These are phyloP conservation scores for Paralinhomoeus sp. DNA, from an alignment of 2,888 invertebrate species.

Conservation along the genomic window DNA sequence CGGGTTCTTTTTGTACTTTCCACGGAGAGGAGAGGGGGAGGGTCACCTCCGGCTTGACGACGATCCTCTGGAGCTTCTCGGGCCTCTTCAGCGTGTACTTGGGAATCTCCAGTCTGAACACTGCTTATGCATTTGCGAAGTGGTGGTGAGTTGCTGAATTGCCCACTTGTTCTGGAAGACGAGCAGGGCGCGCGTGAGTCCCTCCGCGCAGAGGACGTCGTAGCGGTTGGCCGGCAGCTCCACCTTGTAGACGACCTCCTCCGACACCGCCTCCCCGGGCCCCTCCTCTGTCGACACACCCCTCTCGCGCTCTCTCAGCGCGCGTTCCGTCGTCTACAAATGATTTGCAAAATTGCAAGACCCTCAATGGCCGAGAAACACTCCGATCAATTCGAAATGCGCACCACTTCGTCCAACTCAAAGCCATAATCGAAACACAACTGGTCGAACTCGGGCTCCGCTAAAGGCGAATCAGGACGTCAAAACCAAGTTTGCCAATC, in stretches of 20 bases:
- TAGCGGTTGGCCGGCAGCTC: conserved; percentile 95
- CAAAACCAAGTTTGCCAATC: too few relatives aligned
- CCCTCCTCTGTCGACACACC: conserved; percentile 40
- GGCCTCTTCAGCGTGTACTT: conserved; percentile 38
- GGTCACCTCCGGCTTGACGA: conserved; percentile 29
- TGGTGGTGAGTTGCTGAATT: too few relatives aligned
- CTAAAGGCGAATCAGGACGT: too few relatives aligned
- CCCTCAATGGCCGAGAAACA: too few relatives aligned
- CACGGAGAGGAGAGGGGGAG: too few relatives aligned
- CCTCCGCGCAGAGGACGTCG: conserved; percentile 83
- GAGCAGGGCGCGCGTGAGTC: conserved; percentile 56
- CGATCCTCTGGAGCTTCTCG: conserved; percentile 22
- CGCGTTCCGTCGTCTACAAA: conserved; percentile 63
- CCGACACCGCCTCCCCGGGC: conserved; percentile 9
- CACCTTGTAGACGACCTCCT: conserved; percentile 54
- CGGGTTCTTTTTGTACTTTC: too few relatives aligned
- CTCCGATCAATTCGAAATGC: too few relatives aligned
- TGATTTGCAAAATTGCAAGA: neutral
- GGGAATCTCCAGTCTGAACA: conserved; percentile 46
- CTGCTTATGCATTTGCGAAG: too few relatives aligned
- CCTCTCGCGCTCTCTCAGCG: conserved; percentile 66
- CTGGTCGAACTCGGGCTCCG: conserved; percentile 79
- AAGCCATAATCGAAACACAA: conserved; percentile 89
- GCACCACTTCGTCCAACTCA: conserved; percentile 91
- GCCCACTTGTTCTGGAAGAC: conserved; percentile 63